Evolutionary conservation across 2,113 vertebrate genomes (phyloP).

Genomic region (Pterophyllum scalare): DNA sequence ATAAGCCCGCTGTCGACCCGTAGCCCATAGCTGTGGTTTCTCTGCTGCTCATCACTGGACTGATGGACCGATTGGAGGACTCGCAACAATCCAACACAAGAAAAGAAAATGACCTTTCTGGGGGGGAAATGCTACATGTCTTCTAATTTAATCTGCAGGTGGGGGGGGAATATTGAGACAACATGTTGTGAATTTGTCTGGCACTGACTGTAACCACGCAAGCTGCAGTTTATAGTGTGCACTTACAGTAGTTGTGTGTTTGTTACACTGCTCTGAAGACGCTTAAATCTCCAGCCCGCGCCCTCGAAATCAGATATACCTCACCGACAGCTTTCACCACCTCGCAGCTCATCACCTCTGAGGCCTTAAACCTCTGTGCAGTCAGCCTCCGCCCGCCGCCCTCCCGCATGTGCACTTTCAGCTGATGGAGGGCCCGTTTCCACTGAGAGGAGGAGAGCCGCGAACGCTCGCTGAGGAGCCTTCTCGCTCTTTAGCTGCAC

Average conservation of each 20-base stretch:
- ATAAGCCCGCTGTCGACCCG: conserved; percentile 23
- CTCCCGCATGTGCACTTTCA: conserved; percentile 16
- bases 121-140: background rate
- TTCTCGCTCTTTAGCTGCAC: background rate
- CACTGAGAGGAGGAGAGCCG: background rate
- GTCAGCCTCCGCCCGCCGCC: background rate
- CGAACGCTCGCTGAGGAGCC: fast-evolving
- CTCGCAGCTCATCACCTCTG: conserved; percentile 57
- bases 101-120: background rate
- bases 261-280: conserved; percentile 44
- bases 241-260: conserved; percentile 53
- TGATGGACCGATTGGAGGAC: conserved; percentile 7
- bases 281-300: conserved; percentile 8
- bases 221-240: conserved; percentile 59
- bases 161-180: conserved; percentile 21
- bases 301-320: conserved; percentile 41
- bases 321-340: conserved; percentile 37
- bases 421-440: background rate
- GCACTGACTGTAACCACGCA: conserved; percentile 60
- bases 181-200: conserved; percentile 57
- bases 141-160: conserved; percentile 43
- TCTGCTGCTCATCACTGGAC: conserved; percentile 40
- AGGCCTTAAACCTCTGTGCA: conserved; percentile 69
- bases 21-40: conserved; percentile 48
- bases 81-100: background rate